phyloP scores from a whole-genome alignment of 2,888 invertebrate species.

The Mylabris sibirica region DNA sequence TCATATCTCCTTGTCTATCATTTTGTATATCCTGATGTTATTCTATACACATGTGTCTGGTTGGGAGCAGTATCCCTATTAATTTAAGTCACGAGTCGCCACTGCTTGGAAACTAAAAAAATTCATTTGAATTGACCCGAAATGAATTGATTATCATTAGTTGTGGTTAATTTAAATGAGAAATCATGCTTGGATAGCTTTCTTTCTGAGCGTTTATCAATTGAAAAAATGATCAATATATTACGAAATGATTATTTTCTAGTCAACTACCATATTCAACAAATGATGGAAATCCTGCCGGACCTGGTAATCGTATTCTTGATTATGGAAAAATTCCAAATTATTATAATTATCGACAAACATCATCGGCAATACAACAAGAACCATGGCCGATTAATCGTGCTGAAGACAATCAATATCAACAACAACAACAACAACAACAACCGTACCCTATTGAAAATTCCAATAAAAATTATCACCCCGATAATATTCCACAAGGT shows the following conservation, averaged over 20 bases:
- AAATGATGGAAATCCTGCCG: neutral
- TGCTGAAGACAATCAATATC: slow-evolving; percentile 21
- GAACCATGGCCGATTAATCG: slow-evolving; percentile 44
- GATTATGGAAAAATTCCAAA: slow-evolving; percentile 17
- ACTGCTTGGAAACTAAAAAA: no score
- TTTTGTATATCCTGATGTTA: no score
- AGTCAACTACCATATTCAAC: slow-evolving; percentile 2
- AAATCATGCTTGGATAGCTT: slow-evolving; percentile 45
- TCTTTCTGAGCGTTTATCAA: slow-evolving; percentile 39
- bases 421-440: slow-evolving; percentile 16
- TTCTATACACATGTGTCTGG: no score
- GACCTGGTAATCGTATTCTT: neutral
- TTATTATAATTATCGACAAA: slow-evolving; percentile 31
- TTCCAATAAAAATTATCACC: slow-evolving; percentile 24
- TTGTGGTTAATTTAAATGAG: slow-evolving; percentile 15
- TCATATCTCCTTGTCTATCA: no score
- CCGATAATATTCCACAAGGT: slow-evolving; percentile 14
- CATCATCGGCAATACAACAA: slow-evolving; percentile 30
- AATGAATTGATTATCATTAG: neutral
- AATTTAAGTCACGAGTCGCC: no score
- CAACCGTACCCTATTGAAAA: neutral
- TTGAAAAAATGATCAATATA: slow-evolving; percentile 2
- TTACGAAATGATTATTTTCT: neutral
- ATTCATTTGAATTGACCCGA: neutral
- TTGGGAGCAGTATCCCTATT: no score